phyloP scores from a whole-genome alignment of 1,140 invertebrate species.

The Doryteuthis pealeii region DNA sequence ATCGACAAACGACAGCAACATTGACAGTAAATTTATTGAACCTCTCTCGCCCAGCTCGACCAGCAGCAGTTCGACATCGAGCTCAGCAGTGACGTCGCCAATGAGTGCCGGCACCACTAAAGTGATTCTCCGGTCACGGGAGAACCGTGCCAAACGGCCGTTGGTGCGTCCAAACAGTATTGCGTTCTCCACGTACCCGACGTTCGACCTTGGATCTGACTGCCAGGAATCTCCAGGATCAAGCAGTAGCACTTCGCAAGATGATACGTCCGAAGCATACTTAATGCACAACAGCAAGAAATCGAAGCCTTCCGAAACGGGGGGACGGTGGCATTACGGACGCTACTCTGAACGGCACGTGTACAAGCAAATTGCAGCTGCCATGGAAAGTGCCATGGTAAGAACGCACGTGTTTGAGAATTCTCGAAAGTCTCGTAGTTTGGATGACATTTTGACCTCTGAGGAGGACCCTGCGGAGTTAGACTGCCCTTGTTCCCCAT shows the following conservation, averaged over 20 bases:
- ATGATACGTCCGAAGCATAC: conserved; percentile 46
- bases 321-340: conserved; percentile 28
- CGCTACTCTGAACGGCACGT: conserved; percentile 49
- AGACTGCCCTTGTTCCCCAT: conserved; percentile 36
- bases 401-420: conserved; percentile 46
- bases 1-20: conserved; percentile 17
- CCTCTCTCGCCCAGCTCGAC: conserved; percentile 33
- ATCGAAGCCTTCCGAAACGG: conserved; percentile 36
- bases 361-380: conserved; percentile 51
- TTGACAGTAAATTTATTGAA: conserved; percentile 24
- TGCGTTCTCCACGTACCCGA: conserved; percentile 56
- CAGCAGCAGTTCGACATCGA: conserved; percentile 14
- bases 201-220: conserved; percentile 50
- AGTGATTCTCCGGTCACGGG: conserved; percentile 47
- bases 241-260: conserved; percentile 38
- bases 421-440: conserved; percentile 54
- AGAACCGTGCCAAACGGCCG: conserved; percentile 46
- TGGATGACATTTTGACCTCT: conserved; percentile 54
- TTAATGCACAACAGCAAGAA: conserved; percentile 44
- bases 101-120: conserved; percentile 22
- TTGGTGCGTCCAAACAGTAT: conserved; percentile 56
- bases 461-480: conserved; percentile 27
- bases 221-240: conserved; percentile 40
- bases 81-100: conserved; percentile 18
- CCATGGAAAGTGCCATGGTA: conserved; percentile 54